These are phyloP conservation scores for Knipowitschia caucasica DNA, from an alignment of 2,797 vertebrate genomes.

Conservation along the genomic window DNA sequence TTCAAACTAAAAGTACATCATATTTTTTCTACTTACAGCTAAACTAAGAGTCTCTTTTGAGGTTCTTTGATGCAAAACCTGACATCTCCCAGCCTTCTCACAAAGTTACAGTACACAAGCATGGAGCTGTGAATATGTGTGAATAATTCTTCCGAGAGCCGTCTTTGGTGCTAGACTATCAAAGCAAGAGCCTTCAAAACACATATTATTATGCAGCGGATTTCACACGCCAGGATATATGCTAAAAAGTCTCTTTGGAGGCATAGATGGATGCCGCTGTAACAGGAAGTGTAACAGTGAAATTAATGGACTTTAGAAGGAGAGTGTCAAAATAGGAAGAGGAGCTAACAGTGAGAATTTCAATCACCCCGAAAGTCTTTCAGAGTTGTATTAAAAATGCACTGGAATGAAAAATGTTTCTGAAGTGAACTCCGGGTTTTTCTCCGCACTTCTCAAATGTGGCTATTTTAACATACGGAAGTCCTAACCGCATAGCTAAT, in stretches of 20 bases:
- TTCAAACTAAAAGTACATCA: constrained; percentile 36
- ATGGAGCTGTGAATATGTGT: constrained; percentile 29
- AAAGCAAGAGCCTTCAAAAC: constrained; percentile 55
- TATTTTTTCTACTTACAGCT: constrained; percentile 14
- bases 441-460: background rate
- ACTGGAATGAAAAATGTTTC: background rate
- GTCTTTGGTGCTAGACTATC: constrained; percentile 49
- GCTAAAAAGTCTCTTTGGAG: constrained; percentile 1
- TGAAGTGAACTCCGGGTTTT: constrained; percentile 1
- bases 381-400: constrained; percentile 40
- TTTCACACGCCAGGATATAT: constrained; percentile 29
- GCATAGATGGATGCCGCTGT: constrained; percentile 15
- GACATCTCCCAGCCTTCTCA: constrained; percentile 45
- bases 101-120: constrained; percentile 49
- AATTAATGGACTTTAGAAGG: constrained; percentile 14
- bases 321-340: constrained; percentile 55
- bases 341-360: constrained; percentile 43
- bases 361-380: constrained; percentile 54
- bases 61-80: constrained; percentile 57
- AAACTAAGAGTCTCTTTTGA: constrained; percentile 34
- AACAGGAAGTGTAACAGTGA: constrained; percentile 9
- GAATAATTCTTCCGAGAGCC: constrained; percentile 48
- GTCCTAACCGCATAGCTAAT: background rate
- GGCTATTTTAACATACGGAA: background rate
- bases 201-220: constrained; percentile 48